A percentile compares a stretch with the other conserved stretches of the same genome.
These are phyloP conservation scores for Zeuzera pyrina DNA, from an alignment of 2,888 invertebrate genomes.

Conservation along the genomic window DNA sequence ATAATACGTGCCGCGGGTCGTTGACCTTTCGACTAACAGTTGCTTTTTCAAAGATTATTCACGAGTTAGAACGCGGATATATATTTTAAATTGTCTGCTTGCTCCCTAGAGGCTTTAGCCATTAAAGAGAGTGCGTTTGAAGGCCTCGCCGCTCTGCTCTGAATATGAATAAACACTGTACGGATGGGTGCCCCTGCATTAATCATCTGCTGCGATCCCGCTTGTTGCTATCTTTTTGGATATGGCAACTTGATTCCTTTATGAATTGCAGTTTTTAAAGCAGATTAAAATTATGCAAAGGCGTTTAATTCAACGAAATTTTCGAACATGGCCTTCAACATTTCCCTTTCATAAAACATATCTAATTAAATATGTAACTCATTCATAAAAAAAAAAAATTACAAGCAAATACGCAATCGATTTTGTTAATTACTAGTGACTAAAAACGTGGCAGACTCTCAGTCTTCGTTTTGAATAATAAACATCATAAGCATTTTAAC, in stretches of 20 bases:
- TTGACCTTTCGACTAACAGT: too few species aligned
- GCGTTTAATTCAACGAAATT: too few species aligned
- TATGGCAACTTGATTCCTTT: constrained; percentile 7
- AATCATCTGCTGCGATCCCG: constrained; percentile 21
- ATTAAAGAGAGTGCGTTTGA: constrained; percentile 37
- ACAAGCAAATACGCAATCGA: not conserved
- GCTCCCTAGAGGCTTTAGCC: constrained; percentile 24
- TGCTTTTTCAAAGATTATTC: constrained; percentile 2
- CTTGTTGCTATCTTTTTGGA: constrained; percentile 7
- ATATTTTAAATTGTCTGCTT: constrained; percentile 19
- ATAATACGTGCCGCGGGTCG: too few species aligned
- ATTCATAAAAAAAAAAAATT: too few species aligned
- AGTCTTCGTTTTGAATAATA: too few species aligned
- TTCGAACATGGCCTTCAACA: too few species aligned
- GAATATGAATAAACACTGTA: constrained; percentile 32
- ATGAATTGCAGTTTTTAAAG: constrained; percentile 4
- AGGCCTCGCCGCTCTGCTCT: constrained; percentile 18
- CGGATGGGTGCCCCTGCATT: constrained; percentile 29
- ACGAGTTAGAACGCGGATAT: constrained; percentile 13
- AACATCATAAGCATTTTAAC: too few species aligned
- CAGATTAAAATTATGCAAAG: not conserved
- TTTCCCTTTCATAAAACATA: too few species aligned
- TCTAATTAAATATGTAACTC: too few species aligned
- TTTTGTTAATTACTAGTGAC: not conserved
- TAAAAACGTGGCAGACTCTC: too few species aligned